Evolutionary conservation across 2,113 vertebrate genomes (phyloP).

Genomic region (Serinus canaria): DNA sequence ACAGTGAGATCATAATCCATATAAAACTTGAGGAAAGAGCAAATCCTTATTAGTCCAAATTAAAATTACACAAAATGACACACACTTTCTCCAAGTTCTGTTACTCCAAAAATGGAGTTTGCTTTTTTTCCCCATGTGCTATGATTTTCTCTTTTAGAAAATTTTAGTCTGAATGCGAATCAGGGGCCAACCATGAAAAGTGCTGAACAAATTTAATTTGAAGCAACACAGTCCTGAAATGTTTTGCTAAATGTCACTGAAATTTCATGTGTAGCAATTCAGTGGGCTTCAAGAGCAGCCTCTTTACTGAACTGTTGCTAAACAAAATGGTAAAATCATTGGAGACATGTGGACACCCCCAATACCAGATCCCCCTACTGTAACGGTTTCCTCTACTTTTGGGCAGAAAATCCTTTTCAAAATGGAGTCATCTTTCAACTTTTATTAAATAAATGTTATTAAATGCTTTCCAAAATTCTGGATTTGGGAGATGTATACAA

Average conservation of each 20-base stretch:
- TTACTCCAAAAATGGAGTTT: neutral
- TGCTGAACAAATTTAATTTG: conserved; percentile 11
- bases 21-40: conserved; percentile 20
- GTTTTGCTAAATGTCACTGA: conserved; percentile 43
- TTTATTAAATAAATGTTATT: conserved; percentile 44
- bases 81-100: neutral
- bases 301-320: conserved; percentile 18
- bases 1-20: neutral
- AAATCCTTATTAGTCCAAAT: conserved; percentile 41
- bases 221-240: conserved; percentile 22
- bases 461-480: neutral
- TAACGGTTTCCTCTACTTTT: neutral
- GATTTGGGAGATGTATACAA: neutral
- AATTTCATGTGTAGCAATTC: conserved; percentile 25
- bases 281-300: neutral
- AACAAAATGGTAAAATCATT: conserved; percentile 30
- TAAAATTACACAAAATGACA: conserved; percentile 17
- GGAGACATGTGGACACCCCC: conserved; percentile 47
- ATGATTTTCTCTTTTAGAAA: neutral
- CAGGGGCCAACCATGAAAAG: conserved; percentile 3
- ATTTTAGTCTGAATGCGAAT: conserved; percentile 32
- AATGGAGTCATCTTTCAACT: neutral
- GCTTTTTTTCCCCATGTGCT: neutral
- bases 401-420: neutral
- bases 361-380: neutral